Evolutionary conservation across 1,140 invertebrate genomes (phyloP), one percentile per base, ranked within the genome.

Genomic region (Artemia franciscana): DNA sequence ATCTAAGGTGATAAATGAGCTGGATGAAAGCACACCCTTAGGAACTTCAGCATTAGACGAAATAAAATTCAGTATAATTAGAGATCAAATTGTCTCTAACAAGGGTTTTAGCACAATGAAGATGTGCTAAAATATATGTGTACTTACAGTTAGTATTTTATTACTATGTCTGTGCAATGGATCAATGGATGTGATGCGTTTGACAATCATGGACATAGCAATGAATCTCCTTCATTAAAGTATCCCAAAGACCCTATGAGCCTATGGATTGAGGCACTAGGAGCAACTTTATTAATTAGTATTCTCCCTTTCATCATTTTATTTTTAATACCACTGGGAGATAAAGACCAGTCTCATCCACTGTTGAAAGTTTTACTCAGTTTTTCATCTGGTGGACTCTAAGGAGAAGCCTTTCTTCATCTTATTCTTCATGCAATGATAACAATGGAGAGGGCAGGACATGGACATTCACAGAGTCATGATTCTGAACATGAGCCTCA

Each of bases 361-460:
- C 73, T 91, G 23, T 73, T 97, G 9, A 95, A 94, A 74, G 79
- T 95, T 39, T 74, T 96, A 15, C 74, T 97, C 18, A 90, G 87
- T 63, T 96, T 97, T 77, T 92, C 91, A 5, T 92, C 91, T 5
- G 93, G 93, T 59, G 91, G 92, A 64, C 75, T 97, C 9, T 75
- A 97, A 2, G 93, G 63, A 26, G 93, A 97, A 78, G 91, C 93
- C 4, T 97, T 97, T 75, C 75, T 97, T 2, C 93, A 97, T 78
- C 75, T 97, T 24, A 97, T 97, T 70, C 93, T 92, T 28, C 92
- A 97, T 77, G 90, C 92, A 18, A 78, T 93, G 2, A 75, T 82
- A 39, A 79, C 84, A 26, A 60, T 76, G 69, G 70, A 65, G 15
- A 66, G 67, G 2, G 76, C 84, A 70, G 65, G 72, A 63, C 76